A percentile compares a stretch with the other conserved stretches of the same genome.
Conservation (phyloP, 1,140 invertebrate species). For the Cecropterus lyciades region DNA sequence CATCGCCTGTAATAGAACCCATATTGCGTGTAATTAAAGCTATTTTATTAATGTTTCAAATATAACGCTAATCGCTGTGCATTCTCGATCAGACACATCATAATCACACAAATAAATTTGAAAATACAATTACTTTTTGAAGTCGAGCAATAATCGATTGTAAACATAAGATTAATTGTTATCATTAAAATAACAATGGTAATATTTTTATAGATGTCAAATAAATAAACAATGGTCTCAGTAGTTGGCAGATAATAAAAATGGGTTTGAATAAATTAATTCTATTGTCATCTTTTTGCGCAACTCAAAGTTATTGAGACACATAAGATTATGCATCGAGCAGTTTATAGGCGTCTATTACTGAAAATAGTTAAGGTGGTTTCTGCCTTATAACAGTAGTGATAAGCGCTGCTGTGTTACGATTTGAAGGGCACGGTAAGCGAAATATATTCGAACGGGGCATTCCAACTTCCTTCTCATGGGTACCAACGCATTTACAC, state of each 20-base stretch:
- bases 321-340: too few relatives aligned
- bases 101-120: slow-evolving; percentile 4
- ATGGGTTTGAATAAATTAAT: slow-evolving; percentile 79
- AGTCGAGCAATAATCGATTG: slow-evolving; percentile 48
- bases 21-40: too few relatives aligned
- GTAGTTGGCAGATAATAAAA: slow-evolving; percentile 77
- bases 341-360: too few relatives aligned
- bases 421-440: too few relatives aligned
- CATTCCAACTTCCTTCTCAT: too few relatives aligned
- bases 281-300: slow-evolving; percentile 21
- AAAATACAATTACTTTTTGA: slow-evolving; percentile 14
- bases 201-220: slow-evolving; percentile 45
- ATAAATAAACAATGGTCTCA: slow-evolving; percentile 62
- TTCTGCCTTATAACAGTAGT: too few relatives aligned
- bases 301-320: not conserved
- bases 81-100: not conserved
- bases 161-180: slow-evolving; percentile 73
- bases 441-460: too few relatives aligned
- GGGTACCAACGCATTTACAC: too few relatives aligned
- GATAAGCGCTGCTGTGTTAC: too few relatives aligned
- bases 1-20: too few relatives aligned
- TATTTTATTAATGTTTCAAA: too few relatives aligned
- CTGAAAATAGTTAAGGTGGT: too few relatives aligned
- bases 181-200: slow-evolving; percentile 70
- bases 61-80: not conserved